Base-by-base conservation (phyloP, 2,888 invertebrate genomes). In the Eudemis profundana region DNA sequence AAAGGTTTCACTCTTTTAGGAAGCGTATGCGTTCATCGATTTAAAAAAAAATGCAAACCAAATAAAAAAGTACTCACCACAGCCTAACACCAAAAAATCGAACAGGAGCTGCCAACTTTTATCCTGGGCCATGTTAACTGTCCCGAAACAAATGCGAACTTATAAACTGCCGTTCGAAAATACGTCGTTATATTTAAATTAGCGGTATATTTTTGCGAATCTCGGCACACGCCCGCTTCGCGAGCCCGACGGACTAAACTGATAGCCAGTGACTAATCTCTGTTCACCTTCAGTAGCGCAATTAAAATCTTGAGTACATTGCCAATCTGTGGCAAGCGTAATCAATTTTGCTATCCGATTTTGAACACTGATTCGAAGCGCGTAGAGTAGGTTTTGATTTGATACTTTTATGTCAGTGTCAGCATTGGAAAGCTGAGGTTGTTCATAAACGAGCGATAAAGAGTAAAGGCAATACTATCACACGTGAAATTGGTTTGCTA, bases 41-140 rank as follows among this genome's bases (percentile, higher is more conserved):
- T 4, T 4, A 15, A 10, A 4, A 50, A 29, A 4, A 5, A n/a
- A 51, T 10, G 27, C 10, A 14, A 2, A n/a, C 23, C 27, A 51
- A 40, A 53, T 36, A 23, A 40, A 7, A 36, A 49, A 27, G 15
- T 62, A 86, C 90, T 87, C 68, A 90, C 91, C 84, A 51, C 85
- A 83, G 10, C 72, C 69, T 66, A 89, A 73, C 27, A 87, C 78
- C 10, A 83, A 5, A 40, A 89, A 73, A 73, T 90, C 90, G 79
- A 90, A 67, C 19, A 82, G 44, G 38, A 90, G 82, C 72, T 90
- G 90, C 81, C 84, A 83, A 67, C 85, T 77, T 50, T 70, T 82
- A 67, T 86, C 85, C 67, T 82, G 79, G 21, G 82, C 83, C 89
- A 85, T 86, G 66, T 67, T 72, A 14, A 59, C 17, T 23, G 5